Conservation (phyloP, 2,888 invertebrate genomes). For the Temnothorax unifasciatus region DNA sequence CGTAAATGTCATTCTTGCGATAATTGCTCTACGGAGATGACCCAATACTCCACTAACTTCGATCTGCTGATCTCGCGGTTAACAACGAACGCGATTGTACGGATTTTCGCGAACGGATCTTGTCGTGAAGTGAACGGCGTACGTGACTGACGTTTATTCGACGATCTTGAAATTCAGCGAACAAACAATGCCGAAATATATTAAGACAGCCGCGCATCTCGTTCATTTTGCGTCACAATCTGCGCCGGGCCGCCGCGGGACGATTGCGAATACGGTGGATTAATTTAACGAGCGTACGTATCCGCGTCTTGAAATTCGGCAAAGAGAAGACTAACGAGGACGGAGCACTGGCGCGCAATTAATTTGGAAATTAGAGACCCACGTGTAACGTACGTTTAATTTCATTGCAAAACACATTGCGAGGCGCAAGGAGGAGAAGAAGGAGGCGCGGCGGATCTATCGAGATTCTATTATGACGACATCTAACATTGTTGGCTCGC, state of each 20-base stretch:
- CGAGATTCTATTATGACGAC: conserved; percentile 48
- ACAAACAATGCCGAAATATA: conserved; percentile 9
- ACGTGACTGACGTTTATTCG: neutral
- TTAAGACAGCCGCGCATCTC: neutral
- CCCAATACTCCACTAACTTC: neutral
- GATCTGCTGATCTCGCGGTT: too few relatives aligned
- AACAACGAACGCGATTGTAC: neutral
- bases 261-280: conserved; percentile 39
- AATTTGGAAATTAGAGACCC: conserved; percentile 60
- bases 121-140: neutral
- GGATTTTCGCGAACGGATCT: neutral
- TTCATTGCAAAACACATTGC: conserved; percentile 60
- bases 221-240: conserved; percentile 26
- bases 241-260: neutral
- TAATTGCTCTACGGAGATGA: neutral
- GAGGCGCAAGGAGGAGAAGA: neutral
- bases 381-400: conserved; percentile 13
- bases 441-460: neutral
- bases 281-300: conserved; percentile 51
- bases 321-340: conserved; percentile 47
- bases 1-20: too few relatives aligned
- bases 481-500: conserved; percentile 1
- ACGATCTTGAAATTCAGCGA: conserved; percentile 18
- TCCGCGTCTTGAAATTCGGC: conserved; percentile 20
- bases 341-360: conserved; percentile 28